phyloP scores from a whole-genome alignment of 2,113 vertebrate species.

The Cathartes aura region DNA sequence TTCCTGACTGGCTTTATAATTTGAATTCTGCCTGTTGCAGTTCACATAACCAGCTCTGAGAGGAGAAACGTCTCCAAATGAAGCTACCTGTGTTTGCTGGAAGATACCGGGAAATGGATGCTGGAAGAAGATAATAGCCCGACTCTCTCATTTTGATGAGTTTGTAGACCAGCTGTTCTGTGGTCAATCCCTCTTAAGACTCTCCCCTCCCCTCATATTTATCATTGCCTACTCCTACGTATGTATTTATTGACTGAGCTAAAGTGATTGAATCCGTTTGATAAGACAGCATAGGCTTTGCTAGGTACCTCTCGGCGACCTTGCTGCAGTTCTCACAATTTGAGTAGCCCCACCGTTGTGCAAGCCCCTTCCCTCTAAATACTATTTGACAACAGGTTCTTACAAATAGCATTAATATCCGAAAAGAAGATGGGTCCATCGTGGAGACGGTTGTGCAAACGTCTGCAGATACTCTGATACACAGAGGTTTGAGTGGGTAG shows the following conservation, averaged over 20 bases:
- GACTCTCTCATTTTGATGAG: not conserved
- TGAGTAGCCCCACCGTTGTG: not conserved
- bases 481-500: rapidly evolving
- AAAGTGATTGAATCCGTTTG: not conserved
- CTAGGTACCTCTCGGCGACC: not conserved
- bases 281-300: not conserved
- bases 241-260: not conserved
- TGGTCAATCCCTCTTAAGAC: not conserved
- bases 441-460: rapidly evolving
- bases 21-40: not conserved
- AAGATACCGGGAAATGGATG: not conserved
- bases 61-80: not conserved
- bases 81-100: not conserved
- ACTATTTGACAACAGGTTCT: not conserved
- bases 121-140: not conserved
- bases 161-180: not conserved
- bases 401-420: not conserved
- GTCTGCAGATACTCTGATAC: not conserved
- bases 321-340: not conserved
- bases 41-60: not conserved
- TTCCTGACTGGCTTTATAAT: not conserved
- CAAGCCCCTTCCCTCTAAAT: not conserved
- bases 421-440: not conserved
- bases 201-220: not conserved
- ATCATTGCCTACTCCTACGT: not conserved